Base-by-base conservation (phyloP, 2,888 invertebrate genomes). In the Drosophila helvetica region DNA sequence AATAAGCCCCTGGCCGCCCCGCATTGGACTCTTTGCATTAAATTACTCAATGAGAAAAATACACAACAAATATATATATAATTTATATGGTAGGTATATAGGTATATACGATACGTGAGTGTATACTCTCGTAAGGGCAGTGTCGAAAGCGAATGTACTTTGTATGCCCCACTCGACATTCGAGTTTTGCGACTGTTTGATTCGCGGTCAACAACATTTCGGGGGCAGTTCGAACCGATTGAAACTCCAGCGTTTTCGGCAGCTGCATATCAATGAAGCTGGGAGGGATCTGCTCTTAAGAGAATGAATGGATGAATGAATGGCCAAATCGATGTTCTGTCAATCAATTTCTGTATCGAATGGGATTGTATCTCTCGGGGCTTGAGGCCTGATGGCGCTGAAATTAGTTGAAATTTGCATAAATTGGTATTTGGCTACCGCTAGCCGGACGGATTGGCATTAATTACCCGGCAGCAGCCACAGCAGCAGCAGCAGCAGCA, bases 201-300 rank as follows among this genome's bases (percentile, higher is more conserved):
- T 74, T 80, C 72, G 78, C 81, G 86, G 86, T 79, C 84, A 86
- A 75, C 72, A 80, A 77, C 84, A 73, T 76, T 78, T 74, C 60
- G 58, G 57, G 10, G 53, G 60, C 46, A 65, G 51, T 38, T 51
- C 53, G 62, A 68, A 72, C 58, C 74, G 51, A 58, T 53, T 48
- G 54, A 48, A 50, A 17, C n/a, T 5, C 25, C 9, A 17, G 38
- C 60, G 19, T 22, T 53, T 51, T 33, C 5, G 33, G 33, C 53
- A 64, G 61, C 53, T 71, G 82, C 84, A 86, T 86, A 78, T 83
- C 75, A 82, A 86, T 86, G 86, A 86, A 83, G 61, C 18, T 8
- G 15, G 15, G 38, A 6, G 38, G 38, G 7, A 38, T 38, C 38
- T 38, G 15, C 38, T 33, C 12, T 33, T 10, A 33, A 12, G 27